phyloP scores from a whole-genome alignment of 2,113 vertebrate species.

The Pomatostomus ruficeps region DNA sequence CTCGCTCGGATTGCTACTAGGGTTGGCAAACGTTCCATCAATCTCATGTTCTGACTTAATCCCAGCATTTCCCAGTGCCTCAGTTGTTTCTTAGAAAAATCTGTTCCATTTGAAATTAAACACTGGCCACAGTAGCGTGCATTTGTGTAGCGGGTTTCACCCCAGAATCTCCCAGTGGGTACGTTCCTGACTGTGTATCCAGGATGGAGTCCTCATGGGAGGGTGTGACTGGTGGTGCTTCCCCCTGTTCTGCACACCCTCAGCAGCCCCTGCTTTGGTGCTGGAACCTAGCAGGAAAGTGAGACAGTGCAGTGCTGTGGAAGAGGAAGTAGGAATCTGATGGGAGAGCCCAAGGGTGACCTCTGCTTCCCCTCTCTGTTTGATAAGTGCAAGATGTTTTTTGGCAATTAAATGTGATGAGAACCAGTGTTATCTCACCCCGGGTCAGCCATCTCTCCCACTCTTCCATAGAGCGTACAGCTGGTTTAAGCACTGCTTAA shows the following conservation, averaged over 20 bases:
- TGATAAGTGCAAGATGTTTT: background rate
- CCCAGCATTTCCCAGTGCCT: background rate
- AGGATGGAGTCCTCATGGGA: background rate
- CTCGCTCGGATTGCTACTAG: background rate
- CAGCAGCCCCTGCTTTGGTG: background rate
- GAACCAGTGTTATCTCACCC: background rate
- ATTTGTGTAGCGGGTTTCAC: background rate
- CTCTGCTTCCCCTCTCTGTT: background rate
- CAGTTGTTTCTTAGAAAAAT: constrained; percentile 15
- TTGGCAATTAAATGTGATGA: background rate
- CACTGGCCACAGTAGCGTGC: background rate
- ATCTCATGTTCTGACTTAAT: constrained; percentile 8
- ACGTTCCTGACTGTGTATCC: accelerated
- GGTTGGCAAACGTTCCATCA: background rate
- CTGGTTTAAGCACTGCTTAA: background rate
- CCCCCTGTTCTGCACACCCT: background rate
- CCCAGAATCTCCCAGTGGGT: background rate
- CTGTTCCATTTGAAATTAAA: background rate
- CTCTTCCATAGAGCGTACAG: background rate
- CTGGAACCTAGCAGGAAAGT: background rate
- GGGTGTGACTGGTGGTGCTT: accelerated
- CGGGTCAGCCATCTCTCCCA: background rate
- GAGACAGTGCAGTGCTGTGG: background rate
- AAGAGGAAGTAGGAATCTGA: background rate
- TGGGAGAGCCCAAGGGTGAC: background rate